Evolutionary conservation across 2,113 vertebrate species (phyloP).

Genomic region (Danio rerio): DNA sequence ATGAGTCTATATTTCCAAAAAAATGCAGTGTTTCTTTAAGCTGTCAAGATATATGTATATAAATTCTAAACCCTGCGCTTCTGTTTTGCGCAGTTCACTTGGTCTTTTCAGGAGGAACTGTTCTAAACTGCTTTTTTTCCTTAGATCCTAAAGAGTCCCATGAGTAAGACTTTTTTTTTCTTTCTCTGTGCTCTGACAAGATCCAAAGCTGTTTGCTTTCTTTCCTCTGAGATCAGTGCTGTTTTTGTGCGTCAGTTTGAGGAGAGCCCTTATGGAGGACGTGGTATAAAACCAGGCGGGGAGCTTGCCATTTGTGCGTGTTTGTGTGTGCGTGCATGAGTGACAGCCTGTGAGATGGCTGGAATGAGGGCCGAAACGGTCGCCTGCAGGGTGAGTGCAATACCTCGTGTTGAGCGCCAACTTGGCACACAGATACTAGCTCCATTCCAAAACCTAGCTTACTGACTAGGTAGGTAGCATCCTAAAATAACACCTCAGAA

Average conservation of each 20-base stretch:
- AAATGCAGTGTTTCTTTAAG: too few relatives aligned
- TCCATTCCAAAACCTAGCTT: neutral
- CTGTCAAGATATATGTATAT: too few relatives aligned
- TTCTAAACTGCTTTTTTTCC: neutral
- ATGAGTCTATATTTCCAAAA: too few relatives aligned
- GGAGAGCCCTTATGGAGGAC: neutral
- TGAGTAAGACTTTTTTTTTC: neutral
- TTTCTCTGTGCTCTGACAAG: neutral
- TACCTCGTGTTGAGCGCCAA: constrained; percentile 59
- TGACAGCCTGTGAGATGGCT: constrained; percentile 66
- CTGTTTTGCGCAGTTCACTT: too few relatives aligned
- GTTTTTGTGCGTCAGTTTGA: neutral
- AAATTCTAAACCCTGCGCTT: too few relatives aligned
- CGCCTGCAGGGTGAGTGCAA: constrained; percentile 58
- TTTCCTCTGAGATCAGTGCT: constrained; percentile 3
- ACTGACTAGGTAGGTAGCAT: neutral
- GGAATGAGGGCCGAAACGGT: constrained; percentile 57
- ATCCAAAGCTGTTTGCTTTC: constrained; percentile 16
- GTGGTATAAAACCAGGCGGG: neutral
- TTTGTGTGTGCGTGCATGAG: constrained; percentile 54
- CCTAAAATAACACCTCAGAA: neutral
- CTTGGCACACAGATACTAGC: neutral
- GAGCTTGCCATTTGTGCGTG: neutral
- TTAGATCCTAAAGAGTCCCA: neutral
- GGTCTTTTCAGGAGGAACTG: neutral